Evolutionary conservation across 35 echinoderm and acorn worm species (phyloP), one percentile per base, ranked within the genome.

Genomic region (Heliocidaris tuberculata): DNA sequence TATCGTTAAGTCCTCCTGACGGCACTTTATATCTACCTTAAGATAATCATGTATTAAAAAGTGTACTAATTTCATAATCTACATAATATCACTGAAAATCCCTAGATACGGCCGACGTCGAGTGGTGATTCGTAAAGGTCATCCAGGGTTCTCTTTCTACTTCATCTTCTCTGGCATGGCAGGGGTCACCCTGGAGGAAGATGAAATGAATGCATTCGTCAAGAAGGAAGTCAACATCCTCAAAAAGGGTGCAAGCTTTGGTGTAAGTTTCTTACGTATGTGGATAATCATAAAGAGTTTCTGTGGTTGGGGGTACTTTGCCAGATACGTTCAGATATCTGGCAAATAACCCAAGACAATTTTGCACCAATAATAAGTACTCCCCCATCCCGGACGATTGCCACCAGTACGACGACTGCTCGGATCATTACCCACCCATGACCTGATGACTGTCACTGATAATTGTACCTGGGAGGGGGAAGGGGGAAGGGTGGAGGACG

Each of bases 121-220:
- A 93, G 98, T 97, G 27, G 98, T 99, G 17, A 94, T 99, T 54
- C 95, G 98, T 42, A 99, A 99, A 78, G 98, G 98, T 32, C 98
- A 99, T 94, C 60, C 95, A 30, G 98, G 98, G 8, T 96, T 94
- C 30, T 88, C 96, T 13, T 99, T 99, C 60, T 99, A 99, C 88
- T 97, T 99, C 95, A 93, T 97, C 31, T 99, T 99, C 92, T 96
- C 98, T 12, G 98, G 98, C 15, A 86, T 94, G 31, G 93, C 85
- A 85, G 95, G 97, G 71, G 98, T 99, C 48, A 99, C 95, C 42
- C 94, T 99, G 11, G 97, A 99, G 19, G 96, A 96, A 92, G 98
- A 99, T 59, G 98, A 99, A 93, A 95, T 95, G 49, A 97, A 93
- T 70, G 95, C 95, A 30, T 99, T 99, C 85, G 94, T 94, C 32